Evolutionary conservation across 2,888 invertebrate genomes (phyloP).

Genomic region (Lampropteryx suffumata): DNA sequence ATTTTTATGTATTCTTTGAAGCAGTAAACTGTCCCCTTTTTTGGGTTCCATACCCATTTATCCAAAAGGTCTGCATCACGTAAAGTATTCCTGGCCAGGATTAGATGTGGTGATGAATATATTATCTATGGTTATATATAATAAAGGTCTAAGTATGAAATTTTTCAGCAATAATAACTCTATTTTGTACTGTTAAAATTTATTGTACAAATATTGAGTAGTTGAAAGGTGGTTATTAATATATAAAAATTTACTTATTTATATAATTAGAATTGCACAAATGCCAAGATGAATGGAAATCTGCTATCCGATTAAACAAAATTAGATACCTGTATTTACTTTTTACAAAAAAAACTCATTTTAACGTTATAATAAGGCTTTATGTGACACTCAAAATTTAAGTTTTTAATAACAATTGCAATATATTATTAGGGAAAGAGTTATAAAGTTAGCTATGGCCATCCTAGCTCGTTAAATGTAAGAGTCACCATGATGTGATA

Average conservation of each 20-base stretch:
- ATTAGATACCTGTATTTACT: conserved; percentile 31
- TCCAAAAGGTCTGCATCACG: no score
- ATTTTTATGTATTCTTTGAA: no score
- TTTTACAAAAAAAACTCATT: conserved; percentile 50
- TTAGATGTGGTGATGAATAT: no score
- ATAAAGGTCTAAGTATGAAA: no score
- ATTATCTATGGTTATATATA: no score
- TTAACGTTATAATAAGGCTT: conserved; percentile 52
- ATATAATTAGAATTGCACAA: conserved; percentile 64
- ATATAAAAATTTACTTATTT: conserved; percentile 60
- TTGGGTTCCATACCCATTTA: no score
- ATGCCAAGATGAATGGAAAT: conserved; percentile 55
- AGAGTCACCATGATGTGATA: not conserved
- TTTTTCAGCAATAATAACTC: no score
- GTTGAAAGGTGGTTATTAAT: not conserved
- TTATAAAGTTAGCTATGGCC: conserved; percentile 49
- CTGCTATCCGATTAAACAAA: conserved; percentile 52
- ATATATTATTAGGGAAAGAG: conserved; percentile 27
- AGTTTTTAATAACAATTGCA: conserved; percentile 51
- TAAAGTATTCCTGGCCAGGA: no score
- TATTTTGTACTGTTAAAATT: conserved; percentile 54
- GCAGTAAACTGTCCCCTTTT: no score
- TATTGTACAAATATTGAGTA: conserved; percentile 66
- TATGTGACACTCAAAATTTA: conserved; percentile 50
- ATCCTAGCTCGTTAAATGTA: conserved; percentile 40